These are phyloP conservation scores for Nomia melanderi DNA, from an alignment of 1,140 invertebrate species.

Conservation along the genomic window DNA sequence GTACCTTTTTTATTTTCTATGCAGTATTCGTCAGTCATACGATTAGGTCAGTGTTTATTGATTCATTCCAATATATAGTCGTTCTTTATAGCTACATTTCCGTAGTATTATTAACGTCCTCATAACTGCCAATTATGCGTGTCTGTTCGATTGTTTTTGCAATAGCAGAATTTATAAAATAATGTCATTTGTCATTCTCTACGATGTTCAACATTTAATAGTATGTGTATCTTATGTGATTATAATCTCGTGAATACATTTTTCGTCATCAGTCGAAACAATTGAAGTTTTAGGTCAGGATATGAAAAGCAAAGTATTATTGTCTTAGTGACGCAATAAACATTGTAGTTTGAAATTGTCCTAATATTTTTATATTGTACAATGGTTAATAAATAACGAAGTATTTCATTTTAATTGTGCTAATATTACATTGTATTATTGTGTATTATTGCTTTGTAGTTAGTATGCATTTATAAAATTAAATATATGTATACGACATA, in stretches of 20 bases:
- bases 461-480: neutral
- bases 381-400: conserved; percentile 39
- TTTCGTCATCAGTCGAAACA: conserved; percentile 1
- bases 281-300: conserved; percentile 11
- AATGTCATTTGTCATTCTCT: neutral
- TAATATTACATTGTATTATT: conserved; percentile 4
- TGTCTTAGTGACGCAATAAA: conserved; percentile 18
- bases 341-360: conserved; percentile 35
- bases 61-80: conserved; percentile 26
- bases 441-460: neutral
- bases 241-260: conserved; percentile 18
- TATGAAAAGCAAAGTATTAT: conserved; percentile 16
- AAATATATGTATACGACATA: neutral
- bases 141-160: conserved; percentile 15
- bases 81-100: conserved; percentile 10
- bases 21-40: conserved; percentile 55
- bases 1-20: conserved; percentile 16
- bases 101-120: conserved; percentile 26
- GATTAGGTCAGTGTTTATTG: conserved; percentile 56
- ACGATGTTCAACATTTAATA: conserved; percentile 7
- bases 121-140: conserved; percentile 32
- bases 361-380: conserved; percentile 48
- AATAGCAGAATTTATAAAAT: conserved; percentile 15
- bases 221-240: conserved; percentile 17
- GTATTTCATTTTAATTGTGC: conserved; percentile 22